Percentiles rank a stretch among this genome's conserved stretches.
Evolutionary conservation across 2,888 invertebrate species (phyloP).

Genomic region (Mantis religiosa): DNA sequence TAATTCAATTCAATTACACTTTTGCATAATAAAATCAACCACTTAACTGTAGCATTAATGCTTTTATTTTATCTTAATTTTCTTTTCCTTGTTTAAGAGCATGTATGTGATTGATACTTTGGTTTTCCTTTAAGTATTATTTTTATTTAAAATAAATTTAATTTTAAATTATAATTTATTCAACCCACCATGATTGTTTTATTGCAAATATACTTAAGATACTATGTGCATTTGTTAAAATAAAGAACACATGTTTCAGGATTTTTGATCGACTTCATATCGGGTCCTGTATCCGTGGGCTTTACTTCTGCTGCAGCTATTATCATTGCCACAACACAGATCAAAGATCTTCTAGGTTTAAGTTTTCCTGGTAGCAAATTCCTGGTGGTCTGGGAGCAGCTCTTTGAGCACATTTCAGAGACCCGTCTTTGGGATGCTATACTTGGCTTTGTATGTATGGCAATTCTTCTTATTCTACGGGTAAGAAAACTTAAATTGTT

Average conservation of each 20-base stretch:
- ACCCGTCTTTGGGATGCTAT: slow-evolving; percentile 66
- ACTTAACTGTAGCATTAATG: too few relatives aligned
- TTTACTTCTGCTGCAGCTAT: slow-evolving; percentile 81
- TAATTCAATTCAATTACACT: too few relatives aligned
- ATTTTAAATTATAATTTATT: too few relatives aligned
- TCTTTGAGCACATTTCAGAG: slow-evolving; percentile 66
- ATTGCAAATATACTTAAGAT: too few relatives aligned
- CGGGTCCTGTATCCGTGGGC: slow-evolving; percentile 75
- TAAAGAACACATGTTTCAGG: slow-evolving; percentile 48
- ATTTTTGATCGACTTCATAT: slow-evolving; percentile 78
- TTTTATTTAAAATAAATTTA: too few relatives aligned
- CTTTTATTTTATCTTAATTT: too few relatives aligned
- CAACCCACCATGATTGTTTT: too few relatives aligned
- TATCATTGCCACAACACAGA: slow-evolving; percentile 75
- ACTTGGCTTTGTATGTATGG: slow-evolving; percentile 65
- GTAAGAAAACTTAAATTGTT: slow-evolving; percentile 45
- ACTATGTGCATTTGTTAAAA: not conserved
- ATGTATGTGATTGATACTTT: too few relatives aligned
- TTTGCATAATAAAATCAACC: too few relatives aligned
- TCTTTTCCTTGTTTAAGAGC: too few relatives aligned
- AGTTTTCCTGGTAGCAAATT: slow-evolving; percentile 67
- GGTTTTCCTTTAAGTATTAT: too few relatives aligned
- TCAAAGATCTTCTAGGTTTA: slow-evolving; percentile 70
- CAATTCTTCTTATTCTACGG: slow-evolving; percentile 63
- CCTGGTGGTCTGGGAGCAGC: slow-evolving; percentile 63